Evolutionary conservation across 2,888 invertebrate genomes (phyloP).

Genomic region (Villa cingulata): DNA sequence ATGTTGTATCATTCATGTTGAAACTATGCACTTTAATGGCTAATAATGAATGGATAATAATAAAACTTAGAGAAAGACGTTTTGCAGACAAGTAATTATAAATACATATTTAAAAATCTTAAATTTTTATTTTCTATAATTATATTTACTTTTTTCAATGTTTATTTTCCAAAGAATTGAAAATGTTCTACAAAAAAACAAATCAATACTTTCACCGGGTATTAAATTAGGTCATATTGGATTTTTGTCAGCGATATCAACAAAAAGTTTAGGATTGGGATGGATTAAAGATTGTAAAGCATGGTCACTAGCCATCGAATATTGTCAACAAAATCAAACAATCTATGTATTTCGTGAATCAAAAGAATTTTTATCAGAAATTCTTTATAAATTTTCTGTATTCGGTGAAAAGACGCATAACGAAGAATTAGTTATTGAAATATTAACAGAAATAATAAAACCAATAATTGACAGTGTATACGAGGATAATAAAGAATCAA

Average conservation of each 20-base stretch:
- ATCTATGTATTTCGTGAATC: slow-evolving; percentile 57
- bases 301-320: slow-evolving; percentile 51
- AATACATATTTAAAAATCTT: too few species aligned
- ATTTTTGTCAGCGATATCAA: slow-evolving; percentile 44
- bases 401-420: slow-evolving; percentile 33
- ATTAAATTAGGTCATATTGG: slow-evolving; percentile 54
- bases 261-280: slow-evolving; percentile 48
- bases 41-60: slow-evolving; percentile 44
- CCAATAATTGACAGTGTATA: slow-evolving; percentile 45
- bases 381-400: slow-evolving; percentile 40
- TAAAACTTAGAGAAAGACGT: slow-evolving; percentile 39
- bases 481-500: slow-evolving; percentile 25
- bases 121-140: too few species aligned
- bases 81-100: slow-evolving; percentile 24
- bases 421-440: slow-evolving; percentile 41
- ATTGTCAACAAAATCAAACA: slow-evolving; percentile 52
- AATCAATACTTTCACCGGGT: slow-evolving; percentile 37
- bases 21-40: slow-evolving; percentile 48
- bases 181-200: background rate
- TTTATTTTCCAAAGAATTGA: slow-evolving; percentile 20
- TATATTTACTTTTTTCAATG: background rate
- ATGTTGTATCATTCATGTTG: slow-evolving; percentile 46
- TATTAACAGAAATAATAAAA: slow-evolving; percentile 42
- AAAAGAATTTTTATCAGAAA: slow-evolving; percentile 46
- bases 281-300: slow-evolving; percentile 49